phyloP scores from a whole-genome alignment of 2,888 invertebrate genomes.

The Clepsis dumicolana region DNA sequence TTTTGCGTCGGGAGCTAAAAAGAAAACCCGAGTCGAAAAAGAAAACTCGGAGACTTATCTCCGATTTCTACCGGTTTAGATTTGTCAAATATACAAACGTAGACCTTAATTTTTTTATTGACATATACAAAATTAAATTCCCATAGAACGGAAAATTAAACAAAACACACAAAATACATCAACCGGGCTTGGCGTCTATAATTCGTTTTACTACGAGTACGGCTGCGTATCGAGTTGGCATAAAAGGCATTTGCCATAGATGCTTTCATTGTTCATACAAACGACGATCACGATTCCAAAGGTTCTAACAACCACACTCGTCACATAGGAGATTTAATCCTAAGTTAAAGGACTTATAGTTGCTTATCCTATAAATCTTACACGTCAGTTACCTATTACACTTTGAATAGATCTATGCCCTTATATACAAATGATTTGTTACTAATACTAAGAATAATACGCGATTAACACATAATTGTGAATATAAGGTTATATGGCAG shows the following conservation, averaged over 20 bases:
- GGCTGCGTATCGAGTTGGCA: neutral
- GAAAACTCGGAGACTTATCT: too few species aligned
- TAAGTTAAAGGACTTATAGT: neutral
- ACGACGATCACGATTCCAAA: neutral
- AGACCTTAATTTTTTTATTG: too few species aligned
- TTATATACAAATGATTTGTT: conserved; percentile 14
- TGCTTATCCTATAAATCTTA: neutral
- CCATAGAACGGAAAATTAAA: neutral
- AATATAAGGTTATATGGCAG: conserved; percentile 52
- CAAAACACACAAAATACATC: neutral
- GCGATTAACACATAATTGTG: conserved; percentile 60
- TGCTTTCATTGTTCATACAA: conserved; percentile 18
- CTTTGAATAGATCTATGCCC: neutral
- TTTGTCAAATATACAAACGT: too few species aligned
- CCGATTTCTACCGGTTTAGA: too few species aligned
- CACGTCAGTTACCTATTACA: neutral
- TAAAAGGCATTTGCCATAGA: conserved; percentile 12
- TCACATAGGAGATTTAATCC: neutral
- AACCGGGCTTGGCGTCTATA: neutral
- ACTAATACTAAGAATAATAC: conserved; percentile 33
- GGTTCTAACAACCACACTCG: neutral
- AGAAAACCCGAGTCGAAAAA: too few species aligned
- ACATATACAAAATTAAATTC: too few species aligned
- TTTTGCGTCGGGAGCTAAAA: too few species aligned
- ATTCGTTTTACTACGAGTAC: neutral